phyloP scores from a whole-genome alignment of 2,888 invertebrate genomes.

The Stenurella melanura region DNA sequence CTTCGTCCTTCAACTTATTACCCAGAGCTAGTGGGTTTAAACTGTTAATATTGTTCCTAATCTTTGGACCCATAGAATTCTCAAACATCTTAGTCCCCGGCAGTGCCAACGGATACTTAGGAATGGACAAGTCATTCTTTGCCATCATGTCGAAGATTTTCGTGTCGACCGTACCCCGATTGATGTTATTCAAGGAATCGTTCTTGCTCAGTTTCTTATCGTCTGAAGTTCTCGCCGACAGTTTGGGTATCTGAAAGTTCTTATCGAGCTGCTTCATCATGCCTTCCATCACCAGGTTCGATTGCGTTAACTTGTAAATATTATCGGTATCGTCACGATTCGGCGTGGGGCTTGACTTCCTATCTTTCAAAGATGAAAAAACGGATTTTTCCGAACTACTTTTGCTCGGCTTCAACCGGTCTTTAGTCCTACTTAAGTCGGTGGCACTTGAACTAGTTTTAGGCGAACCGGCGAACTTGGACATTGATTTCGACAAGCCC shows the following conservation, averaged over 20 bases:
- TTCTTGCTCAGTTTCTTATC: slow-evolving; percentile 59
- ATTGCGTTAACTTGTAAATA: slow-evolving; percentile 77
- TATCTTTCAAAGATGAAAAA: slow-evolving; percentile 77
- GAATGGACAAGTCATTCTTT: slow-evolving; percentile 62
- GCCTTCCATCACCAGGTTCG: slow-evolving; percentile 81
- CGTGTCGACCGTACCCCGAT: slow-evolving; percentile 65
- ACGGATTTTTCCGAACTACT: slow-evolving; percentile 80
- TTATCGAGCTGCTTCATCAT: slow-evolving; percentile 87
- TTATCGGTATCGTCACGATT: slow-evolving; percentile 80
- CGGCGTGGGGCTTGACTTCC: slow-evolving; percentile 81
- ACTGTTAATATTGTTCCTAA: slow-evolving; percentile 66
- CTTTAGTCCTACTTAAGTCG: slow-evolving; percentile 79
- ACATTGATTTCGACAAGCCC: slow-evolving; percentile 52
- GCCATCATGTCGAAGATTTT: slow-evolving; percentile 69
- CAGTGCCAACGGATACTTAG: slow-evolving; percentile 68
- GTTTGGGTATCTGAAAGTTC: slow-evolving; percentile 91
- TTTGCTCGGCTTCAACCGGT: slow-evolving; percentile 78
- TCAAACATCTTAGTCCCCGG: slow-evolving; percentile 68
- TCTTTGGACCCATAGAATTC: slow-evolving; percentile 68
- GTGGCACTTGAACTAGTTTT: slow-evolving; percentile 74
- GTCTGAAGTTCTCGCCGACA: slow-evolving; percentile 76
- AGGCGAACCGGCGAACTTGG: slow-evolving; percentile 74
- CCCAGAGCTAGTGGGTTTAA: slow-evolving; percentile 53
- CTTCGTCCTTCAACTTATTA: slow-evolving; percentile 53
- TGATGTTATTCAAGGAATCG: slow-evolving; percentile 64